Evolutionary conservation across 37 sponge, comb jelly and placozoan species (phyloP).

Genomic region (Halichondria panicea): DNA sequence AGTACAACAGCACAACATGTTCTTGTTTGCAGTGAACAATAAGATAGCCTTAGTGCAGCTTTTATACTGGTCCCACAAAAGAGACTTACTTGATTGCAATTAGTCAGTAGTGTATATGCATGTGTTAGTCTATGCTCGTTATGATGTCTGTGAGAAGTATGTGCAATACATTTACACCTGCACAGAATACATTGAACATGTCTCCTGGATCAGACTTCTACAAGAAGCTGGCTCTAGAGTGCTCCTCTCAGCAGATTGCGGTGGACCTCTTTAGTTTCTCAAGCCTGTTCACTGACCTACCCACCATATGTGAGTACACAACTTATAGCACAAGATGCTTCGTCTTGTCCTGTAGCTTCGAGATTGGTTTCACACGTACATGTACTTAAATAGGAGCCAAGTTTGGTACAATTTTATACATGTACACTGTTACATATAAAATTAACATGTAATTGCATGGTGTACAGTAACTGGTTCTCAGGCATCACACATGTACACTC

Average conservation of each 20-base stretch:
- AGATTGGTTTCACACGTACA: no score
- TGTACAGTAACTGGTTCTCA: background rate
- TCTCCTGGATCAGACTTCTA: slow-evolving; percentile 91
- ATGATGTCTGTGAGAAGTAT: background rate
- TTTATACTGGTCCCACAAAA: no score
- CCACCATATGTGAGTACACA: slow-evolving; percentile 60
- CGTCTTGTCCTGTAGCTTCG: no score
- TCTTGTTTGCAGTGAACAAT: background rate
- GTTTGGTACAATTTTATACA: no score
- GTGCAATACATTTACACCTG: no score
- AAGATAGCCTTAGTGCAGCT: background rate
- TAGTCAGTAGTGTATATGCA: no score
- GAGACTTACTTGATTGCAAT: no score
- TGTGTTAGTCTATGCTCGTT: no score
- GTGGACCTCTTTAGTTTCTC: slow-evolving; percentile 91
- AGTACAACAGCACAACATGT: background rate
- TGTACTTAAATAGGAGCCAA: no score
- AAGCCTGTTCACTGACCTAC: slow-evolving; percentile 60
- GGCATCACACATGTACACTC: background rate
- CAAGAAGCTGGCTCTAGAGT: slow-evolving; percentile 95
- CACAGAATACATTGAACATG: slow-evolving; percentile 70
- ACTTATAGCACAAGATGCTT: background rate
- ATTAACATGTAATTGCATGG: slow-evolving; percentile 9
- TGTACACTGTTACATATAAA: slow-evolving; percentile 3
- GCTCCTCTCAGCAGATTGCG: slow-evolving; percentile 87